phyloP scores from a whole-genome alignment of 2,113 vertebrate genomes.

The Spilogale gracilis region DNA sequence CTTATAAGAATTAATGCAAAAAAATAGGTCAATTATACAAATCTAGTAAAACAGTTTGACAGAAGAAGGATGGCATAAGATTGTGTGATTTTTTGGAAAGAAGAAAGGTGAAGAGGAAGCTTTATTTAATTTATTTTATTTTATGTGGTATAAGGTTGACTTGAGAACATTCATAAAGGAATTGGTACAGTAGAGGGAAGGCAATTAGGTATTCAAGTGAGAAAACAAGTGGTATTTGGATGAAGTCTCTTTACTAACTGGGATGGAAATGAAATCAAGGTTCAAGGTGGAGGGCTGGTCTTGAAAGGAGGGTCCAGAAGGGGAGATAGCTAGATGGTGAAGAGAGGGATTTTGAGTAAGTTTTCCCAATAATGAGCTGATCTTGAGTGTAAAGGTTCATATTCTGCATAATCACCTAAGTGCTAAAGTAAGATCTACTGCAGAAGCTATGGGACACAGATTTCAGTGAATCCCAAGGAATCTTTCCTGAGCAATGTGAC shows the following conservation, averaged over 20 bases:
- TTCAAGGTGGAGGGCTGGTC: background rate
- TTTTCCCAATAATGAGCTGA: background rate
- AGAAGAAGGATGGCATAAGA: background rate
- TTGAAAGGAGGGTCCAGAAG: background rate
- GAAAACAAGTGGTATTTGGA: background rate
- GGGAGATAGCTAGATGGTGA: background rate
- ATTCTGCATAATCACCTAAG: background rate
- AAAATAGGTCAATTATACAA: slow-evolving; percentile 13
- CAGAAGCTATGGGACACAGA: background rate
- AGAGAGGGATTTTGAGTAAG: background rate
- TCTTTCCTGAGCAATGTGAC: background rate
- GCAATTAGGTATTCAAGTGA: background rate
- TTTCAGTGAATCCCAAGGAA: background rate
- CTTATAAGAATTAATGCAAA: slow-evolving; percentile 55
- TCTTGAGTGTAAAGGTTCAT: background rate
- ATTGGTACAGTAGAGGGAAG: background rate
- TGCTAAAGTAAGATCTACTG: background rate
- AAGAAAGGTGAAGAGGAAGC: background rate
- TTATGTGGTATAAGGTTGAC: background rate
- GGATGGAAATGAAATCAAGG: background rate
- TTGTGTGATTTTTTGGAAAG: background rate
- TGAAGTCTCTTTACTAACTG: slow-evolving; percentile 21
- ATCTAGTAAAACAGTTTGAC: slow-evolving; percentile 9
- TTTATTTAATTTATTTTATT: slow-evolving; percentile 28
- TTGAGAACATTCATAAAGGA: background rate